Evolutionary conservation across 2,797 vertebrate genomes (phyloP).

Genomic region (Coccyzus lansbergi): DNA sequence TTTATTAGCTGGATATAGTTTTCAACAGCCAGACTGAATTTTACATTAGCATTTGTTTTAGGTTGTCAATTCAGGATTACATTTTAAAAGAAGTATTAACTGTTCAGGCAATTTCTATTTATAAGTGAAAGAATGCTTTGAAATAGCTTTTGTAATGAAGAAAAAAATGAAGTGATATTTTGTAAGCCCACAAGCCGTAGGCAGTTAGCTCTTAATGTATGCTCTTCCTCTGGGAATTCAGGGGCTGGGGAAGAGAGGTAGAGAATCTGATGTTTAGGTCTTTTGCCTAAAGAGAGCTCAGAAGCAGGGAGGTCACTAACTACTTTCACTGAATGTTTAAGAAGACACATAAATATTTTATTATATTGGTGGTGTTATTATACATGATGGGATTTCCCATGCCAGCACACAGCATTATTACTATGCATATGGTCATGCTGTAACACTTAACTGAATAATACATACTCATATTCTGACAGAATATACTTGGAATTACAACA

Average conservation of each 20-base stretch:
- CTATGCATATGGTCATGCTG: conserved; percentile 5
- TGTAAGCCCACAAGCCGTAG: conserved; percentile 24
- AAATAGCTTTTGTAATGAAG: conserved; percentile 24
- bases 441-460: conserved; percentile 17
- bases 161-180: background rate
- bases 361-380: background rate
- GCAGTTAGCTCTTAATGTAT: conserved; percentile 26
- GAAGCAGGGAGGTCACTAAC: background rate
- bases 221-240: background rate
- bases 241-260: background rate
- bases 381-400: background rate
- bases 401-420: background rate
- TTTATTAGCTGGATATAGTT: background rate
- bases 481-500: background rate
- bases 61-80: background rate
- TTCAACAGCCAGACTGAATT: conserved; percentile 22
- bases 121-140: conserved; percentile 29
- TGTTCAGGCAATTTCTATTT: conserved; percentile 12
- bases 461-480: conserved; percentile 9
- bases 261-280: conserved; percentile 9
- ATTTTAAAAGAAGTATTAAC: conserved; percentile 17
- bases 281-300: background rate
- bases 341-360: background rate
- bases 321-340: background rate
- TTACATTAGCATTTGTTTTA: conserved; percentile 1